Conservation (phyloP, 2,797 vertebrate genomes). For the Megalops cyprinoides region DNA sequence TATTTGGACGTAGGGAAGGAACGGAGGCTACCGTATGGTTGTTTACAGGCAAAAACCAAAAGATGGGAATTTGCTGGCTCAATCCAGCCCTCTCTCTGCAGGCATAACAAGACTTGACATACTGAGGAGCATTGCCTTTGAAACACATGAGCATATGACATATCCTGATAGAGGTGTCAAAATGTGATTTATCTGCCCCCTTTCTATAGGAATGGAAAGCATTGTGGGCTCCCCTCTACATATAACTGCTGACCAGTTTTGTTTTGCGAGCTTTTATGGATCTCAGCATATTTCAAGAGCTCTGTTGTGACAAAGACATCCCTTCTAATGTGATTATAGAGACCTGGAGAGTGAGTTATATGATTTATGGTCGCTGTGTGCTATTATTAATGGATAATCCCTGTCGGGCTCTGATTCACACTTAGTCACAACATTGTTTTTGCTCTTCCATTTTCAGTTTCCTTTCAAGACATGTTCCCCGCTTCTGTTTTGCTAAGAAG, state of each 20-base stretch:
- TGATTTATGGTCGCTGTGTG: neutral
- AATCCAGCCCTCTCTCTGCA: neutral
- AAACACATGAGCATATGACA: neutral
- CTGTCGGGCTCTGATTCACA: neutral
- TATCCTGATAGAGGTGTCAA: constrained; percentile 1
- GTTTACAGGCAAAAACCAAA: constrained; percentile 39
- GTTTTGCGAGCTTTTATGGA: neutral
- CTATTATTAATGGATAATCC: neutral
- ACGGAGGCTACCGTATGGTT: constrained; percentile 35
- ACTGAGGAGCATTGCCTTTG: neutral
- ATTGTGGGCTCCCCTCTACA: neutral
- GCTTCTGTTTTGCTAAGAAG: neutral
- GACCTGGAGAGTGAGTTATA: neutral
- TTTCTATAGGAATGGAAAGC: neutral
- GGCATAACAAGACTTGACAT: neutral
- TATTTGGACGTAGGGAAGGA: constrained; percentile 62
- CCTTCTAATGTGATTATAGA: neutral
- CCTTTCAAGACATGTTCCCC: neutral
- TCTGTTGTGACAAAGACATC: neutral
- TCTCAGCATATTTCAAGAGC: neutral
- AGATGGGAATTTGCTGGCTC: neutral
- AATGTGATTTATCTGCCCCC: neutral
- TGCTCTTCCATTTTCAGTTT: neutral
- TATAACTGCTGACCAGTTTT: neutral
- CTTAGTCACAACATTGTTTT: neutral